A percentile compares a stretch with the other conserved stretches of the same genome.
These are phyloP conservation scores for Platerodrilus igneus DNA, from an alignment of 2,888 invertebrate species.

Conservation along the genomic window DNA sequence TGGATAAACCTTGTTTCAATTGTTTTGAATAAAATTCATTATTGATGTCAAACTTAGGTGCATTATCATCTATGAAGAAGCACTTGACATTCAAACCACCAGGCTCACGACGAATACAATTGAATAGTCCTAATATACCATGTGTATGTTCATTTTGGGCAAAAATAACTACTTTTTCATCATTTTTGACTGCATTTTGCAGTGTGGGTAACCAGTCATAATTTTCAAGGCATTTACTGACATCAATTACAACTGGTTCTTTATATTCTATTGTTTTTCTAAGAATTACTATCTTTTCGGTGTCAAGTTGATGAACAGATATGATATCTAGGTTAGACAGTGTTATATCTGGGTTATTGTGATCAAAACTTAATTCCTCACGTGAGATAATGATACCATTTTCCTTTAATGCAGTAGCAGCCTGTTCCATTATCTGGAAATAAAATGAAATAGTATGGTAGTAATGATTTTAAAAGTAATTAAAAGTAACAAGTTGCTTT, in stretches of 20 bases:
- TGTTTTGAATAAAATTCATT: slow-evolving; percentile 63
- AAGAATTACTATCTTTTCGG: slow-evolving; percentile 54
- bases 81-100: slow-evolving; percentile 55
- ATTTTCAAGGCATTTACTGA: slow-evolving; percentile 45
- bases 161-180: slow-evolving; percentile 52
- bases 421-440: too few species aligned
- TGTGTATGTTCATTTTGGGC: slow-evolving; percentile 63
- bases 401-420: slow-evolving; percentile 51
- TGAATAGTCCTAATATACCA: slow-evolving; percentile 83
- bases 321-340: slow-evolving; percentile 50
- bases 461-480: too few species aligned
- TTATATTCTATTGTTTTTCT: slow-evolving; percentile 50
- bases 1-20: slow-evolving; percentile 66
- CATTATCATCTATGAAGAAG: slow-evolving; percentile 57
- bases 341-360: slow-evolving; percentile 48
- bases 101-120: slow-evolving; percentile 76
- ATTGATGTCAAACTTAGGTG: slow-evolving; percentile 61
- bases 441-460: too few species aligned
- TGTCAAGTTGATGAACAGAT: slow-evolving; percentile 49
- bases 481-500: too few species aligned
- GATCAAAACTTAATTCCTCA: slow-evolving; percentile 52
- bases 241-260: slow-evolving; percentile 50
- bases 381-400: slow-evolving; percentile 60
- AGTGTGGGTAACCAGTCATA: slow-evolving; percentile 54
- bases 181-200: slow-evolving; percentile 37